These are phyloP conservation scores for Pseudopodoces humilis DNA, from an alignment of 2,113 vertebrate genomes.

Conservation along the genomic window DNA sequence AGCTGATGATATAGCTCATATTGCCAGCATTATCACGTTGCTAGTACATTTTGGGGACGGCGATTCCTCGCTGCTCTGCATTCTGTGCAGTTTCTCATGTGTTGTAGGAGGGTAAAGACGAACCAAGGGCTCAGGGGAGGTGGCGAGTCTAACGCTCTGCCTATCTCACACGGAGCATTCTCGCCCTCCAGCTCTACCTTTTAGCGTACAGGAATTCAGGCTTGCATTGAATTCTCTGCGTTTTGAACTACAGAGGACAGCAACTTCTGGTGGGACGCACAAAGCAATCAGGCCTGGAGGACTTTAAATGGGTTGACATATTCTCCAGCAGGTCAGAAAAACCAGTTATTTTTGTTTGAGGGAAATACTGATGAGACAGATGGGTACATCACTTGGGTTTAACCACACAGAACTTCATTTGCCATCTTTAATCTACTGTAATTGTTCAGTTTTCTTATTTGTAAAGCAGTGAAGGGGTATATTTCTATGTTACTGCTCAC, in stretches of 20 bases:
- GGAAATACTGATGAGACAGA: constrained; percentile 45
- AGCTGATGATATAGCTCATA: constrained; percentile 67
- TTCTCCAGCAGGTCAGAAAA: constrained; percentile 44
- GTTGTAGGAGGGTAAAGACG: constrained; percentile 58
- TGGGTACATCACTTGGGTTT: constrained; percentile 45
- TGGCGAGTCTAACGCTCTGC: constrained; percentile 51
- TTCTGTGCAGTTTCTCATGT: constrained; percentile 60
- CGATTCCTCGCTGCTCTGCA: constrained; percentile 52
- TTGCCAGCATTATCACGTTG: constrained; percentile 68
- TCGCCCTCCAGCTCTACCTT: constrained; percentile 50
- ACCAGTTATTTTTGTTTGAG: constrained; percentile 38
- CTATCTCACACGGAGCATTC: constrained; percentile 17
- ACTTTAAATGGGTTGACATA: constrained; percentile 35
- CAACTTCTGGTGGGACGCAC: neutral
- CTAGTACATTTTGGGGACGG: constrained; percentile 62
- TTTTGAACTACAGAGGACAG: constrained; percentile 13
- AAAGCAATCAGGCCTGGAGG: constrained; percentile 41
- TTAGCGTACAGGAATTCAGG: constrained; percentile 31
- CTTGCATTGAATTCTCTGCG: neutral
- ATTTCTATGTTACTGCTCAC: neutral
- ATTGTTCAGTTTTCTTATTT: neutral
- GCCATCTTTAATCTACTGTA: constrained; percentile 23
- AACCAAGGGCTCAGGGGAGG: constrained; percentile 49
- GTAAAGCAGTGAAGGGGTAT: neutral
- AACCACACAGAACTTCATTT: constrained; percentile 29